These are phyloP conservation scores for Anguilla megastoma DNA, from an alignment of 2,797 vertebrate genomes.

Conservation along the genomic window DNA sequence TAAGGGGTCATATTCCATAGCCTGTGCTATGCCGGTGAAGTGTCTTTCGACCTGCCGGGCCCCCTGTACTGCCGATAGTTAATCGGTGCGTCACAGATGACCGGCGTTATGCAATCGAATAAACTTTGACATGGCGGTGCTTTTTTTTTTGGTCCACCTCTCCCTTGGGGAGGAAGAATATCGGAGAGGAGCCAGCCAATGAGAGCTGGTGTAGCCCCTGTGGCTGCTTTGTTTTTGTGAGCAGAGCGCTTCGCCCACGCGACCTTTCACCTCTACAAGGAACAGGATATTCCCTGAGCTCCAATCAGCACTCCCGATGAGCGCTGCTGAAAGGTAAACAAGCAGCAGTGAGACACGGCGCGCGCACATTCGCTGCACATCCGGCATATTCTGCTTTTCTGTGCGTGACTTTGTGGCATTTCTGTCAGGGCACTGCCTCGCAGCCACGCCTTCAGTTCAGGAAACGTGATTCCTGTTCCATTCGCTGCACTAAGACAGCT, in stretches of 20 bases:
- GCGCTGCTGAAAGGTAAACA: neutral
- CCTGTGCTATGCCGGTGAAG: neutral
- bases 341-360: neutral
- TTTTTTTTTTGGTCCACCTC: neutral
- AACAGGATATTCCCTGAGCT: neutral
- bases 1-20: neutral
- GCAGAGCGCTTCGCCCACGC: neutral
- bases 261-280: neutral
- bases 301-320: neutral
- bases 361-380: neutral
- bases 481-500: neutral
- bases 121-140: neutral
- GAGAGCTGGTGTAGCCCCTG: neutral
- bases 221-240: constrained; percentile 6
- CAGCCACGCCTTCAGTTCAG: neutral
- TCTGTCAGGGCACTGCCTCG: neutral
- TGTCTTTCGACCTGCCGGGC: neutral
- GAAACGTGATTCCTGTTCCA: neutral
- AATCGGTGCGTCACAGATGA: neutral
- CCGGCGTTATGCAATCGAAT: neutral
- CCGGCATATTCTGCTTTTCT: too few relatives aligned
- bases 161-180: neutral
- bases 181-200: neutral
- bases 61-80: neutral
- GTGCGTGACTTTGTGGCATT: too few relatives aligned